Evolutionary conservation across 2,888 invertebrate species (phyloP).

Genomic region (Gymnosoma rotundatum): DNA sequence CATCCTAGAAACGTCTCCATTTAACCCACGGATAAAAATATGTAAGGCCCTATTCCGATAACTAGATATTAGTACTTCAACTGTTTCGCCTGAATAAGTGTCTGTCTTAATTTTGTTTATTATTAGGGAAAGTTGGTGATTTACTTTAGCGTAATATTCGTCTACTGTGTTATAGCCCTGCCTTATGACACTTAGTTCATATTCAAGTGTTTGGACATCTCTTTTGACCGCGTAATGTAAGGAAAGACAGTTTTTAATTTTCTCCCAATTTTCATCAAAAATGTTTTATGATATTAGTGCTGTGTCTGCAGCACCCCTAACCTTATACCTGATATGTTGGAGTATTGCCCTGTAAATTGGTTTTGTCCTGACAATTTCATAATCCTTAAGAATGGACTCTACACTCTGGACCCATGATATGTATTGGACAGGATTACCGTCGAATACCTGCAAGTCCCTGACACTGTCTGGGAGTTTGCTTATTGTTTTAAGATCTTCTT

Average conservation of each 20-base stretch:
- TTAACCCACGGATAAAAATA: background rate
- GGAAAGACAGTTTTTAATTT: conserved; percentile 8
- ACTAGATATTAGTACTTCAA: conserved; percentile 15
- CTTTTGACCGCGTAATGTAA: background rate
- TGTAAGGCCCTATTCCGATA: conserved; percentile 25
- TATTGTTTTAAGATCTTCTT: conserved; percentile 28
- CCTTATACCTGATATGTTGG: conserved; percentile 52
- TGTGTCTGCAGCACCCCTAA: conserved; percentile 55
- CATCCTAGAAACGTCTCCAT: background rate
- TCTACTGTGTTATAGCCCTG: conserved; percentile 6
- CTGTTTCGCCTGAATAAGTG: conserved; percentile 25
- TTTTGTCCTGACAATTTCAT: conserved; percentile 57
- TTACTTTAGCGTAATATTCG: conserved; percentile 4
- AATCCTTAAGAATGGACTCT: too few relatives aligned
- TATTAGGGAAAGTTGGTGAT: conserved; percentile 62
- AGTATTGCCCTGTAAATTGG: conserved; percentile 68
- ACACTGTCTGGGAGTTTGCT: conserved; percentile 55
- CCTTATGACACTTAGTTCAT: conserved; percentile 7
- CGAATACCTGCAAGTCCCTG: conserved; percentile 60
- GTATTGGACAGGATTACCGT: conserved; percentile 65
- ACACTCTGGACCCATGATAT: conserved; percentile 66
- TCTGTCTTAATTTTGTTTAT: conserved; percentile 32
- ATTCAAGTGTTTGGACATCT: conserved; percentile 2
- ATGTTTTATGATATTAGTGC: conserved; percentile 53
- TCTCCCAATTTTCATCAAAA: background rate